These are phyloP conservation scores for Rhopalosiphum maidis DNA, from an alignment of 1,140 invertebrate species.

Conservation along the genomic window DNA sequence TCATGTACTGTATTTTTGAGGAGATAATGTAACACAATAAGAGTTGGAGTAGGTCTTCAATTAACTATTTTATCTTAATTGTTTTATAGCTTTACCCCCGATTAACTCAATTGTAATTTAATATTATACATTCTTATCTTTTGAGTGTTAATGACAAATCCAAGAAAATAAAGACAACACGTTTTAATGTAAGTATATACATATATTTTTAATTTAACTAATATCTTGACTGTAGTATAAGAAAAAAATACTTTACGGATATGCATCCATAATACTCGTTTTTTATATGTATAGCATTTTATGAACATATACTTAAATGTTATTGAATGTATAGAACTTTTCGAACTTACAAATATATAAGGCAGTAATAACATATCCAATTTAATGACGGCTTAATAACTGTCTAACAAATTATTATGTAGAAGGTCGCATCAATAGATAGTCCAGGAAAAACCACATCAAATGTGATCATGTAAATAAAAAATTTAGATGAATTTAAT, in stretches of 20 bases:
- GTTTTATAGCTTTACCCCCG: not conserved
- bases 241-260: not conserved
- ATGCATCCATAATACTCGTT: not conserved
- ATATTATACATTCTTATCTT: slow-evolving; percentile 31
- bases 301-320: not conserved
- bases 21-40: not conserved
- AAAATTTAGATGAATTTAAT: not conserved
- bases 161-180: not conserved
- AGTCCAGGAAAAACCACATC: not conserved
- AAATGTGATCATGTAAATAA: not conserved
- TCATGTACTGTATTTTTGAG: not conserved
- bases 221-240: not conserved
- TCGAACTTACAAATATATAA: not conserved
- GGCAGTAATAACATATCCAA: not conserved
- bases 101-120: not conserved
- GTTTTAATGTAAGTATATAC: not conserved
- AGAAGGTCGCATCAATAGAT: not conserved
- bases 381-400: not conserved
- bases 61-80: not conserved
- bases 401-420: not conserved
- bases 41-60: slow-evolving; percentile 20
- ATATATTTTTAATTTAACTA: not conserved
- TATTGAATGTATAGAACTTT: not conserved
- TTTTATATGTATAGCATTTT: not conserved
- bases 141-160: not conserved